phyloP scores from a whole-genome alignment of 2,888 invertebrate species.

The Sclerodermus sp. region DNA sequence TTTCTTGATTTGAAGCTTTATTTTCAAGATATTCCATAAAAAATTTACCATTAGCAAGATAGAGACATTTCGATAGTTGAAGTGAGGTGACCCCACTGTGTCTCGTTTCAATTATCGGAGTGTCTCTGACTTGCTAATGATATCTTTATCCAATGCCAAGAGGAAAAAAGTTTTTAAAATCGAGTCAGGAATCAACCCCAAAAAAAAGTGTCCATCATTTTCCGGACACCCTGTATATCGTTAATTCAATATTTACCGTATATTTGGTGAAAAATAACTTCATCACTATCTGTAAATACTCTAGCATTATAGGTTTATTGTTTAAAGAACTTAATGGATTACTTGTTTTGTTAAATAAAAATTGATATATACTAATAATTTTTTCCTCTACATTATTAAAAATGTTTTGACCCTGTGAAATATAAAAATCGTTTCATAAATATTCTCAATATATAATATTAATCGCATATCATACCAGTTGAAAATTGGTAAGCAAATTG shows the following conservation, averaged over 20 bases:
- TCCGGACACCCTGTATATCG: no score
- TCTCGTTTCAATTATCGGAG: no score
- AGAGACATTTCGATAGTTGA: no score
- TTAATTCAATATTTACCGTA: slow-evolving; percentile 18
- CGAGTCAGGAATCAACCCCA: no score
- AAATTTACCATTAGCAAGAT: no score
- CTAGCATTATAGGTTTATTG: slow-evolving; percentile 23
- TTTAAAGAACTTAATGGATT: slow-evolving; percentile 16
- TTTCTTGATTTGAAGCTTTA: no score
- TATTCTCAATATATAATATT: slow-evolving; percentile 4
- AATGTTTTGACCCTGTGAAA: slow-evolving; percentile 15
- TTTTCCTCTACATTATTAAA: slow-evolving; percentile 14
- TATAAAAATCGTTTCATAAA: not conserved
- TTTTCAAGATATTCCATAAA: not conserved
- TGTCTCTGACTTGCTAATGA: no score
- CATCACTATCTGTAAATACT: slow-evolving; percentile 36
- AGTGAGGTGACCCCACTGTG: no score
- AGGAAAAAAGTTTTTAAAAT: no score
- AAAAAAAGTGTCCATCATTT: no score
- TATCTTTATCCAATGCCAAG: no score
- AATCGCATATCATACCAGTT: not conserved
- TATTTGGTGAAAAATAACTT: slow-evolving; percentile 33
- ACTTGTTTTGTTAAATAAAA: slow-evolving; percentile 21
- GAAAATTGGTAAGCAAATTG: slow-evolving; percentile 13
- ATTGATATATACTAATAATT: slow-evolving; percentile 30